A percentile compares a stretch with the other conserved stretches of the same genome.
These are phyloP conservation scores for Psittacula derbiana DNA, from an alignment of 2,797 vertebrate species.

Conservation along the genomic window DNA sequence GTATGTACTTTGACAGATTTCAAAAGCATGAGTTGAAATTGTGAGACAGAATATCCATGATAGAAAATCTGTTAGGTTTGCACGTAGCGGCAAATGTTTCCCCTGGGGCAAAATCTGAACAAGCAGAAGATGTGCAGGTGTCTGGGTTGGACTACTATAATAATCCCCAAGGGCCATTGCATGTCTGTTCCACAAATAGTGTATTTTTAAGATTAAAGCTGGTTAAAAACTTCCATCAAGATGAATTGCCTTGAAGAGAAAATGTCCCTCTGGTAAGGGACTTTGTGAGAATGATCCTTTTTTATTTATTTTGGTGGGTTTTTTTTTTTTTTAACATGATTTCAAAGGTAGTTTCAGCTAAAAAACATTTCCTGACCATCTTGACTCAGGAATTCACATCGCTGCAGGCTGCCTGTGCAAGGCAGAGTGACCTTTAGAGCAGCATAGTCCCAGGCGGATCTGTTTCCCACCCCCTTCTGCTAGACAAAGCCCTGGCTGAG, in stretches of 20 bases:
- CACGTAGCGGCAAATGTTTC: not conserved
- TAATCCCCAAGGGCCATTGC: not conserved
- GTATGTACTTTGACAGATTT: not conserved
- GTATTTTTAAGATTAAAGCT: not conserved
- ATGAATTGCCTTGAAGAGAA: not conserved
- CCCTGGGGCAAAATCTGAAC: not conserved
- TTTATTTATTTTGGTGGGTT: not conserved
- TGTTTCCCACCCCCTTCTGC: conserved; percentile 5
- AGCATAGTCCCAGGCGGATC: not conserved
- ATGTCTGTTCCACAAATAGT: not conserved
- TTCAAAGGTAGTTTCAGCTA: conserved; percentile 13
- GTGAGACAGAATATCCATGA: not conserved
- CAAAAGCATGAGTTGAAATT: not conserved
- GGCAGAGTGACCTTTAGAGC: conserved; percentile 42
- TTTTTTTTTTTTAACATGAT: not conserved
- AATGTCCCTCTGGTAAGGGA: not conserved
- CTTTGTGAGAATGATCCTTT: not conserved
- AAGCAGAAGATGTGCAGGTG: conserved; percentile 30
- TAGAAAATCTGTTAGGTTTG: conserved; percentile 6
- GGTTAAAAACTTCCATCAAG: not conserved
- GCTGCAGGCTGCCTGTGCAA: conserved; percentile 24
- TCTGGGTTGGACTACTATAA: not conserved
- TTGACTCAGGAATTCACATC: conserved; percentile 1
- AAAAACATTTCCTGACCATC: conserved; percentile 21
- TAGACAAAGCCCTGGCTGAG: conserved; percentile 7